Conservation (phyloP, 1,140 invertebrate species). For the Leptopilina boulardi region DNA sequence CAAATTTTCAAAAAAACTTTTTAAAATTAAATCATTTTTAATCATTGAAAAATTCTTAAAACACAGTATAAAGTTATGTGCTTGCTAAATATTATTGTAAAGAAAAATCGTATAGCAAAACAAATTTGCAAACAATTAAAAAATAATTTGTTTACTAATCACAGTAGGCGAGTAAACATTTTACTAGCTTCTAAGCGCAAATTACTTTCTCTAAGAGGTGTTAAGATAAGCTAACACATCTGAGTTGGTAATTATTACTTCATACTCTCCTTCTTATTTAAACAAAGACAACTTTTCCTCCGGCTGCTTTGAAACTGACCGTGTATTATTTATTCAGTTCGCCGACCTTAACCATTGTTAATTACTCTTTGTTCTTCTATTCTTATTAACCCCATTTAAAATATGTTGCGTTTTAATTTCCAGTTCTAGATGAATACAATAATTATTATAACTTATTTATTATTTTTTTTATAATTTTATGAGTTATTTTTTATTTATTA, state of each 20-base stretch:
- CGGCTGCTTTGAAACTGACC: not conserved
- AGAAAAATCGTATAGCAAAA: too few species aligned
- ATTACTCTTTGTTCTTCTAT: slow-evolving; percentile 23
- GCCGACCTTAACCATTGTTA: slow-evolving; percentile 26
- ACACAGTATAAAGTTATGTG: too few species aligned
- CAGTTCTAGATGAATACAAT: not conserved
- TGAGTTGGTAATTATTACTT: slow-evolving; percentile 14
- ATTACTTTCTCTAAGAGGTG: slow-evolving; percentile 28
- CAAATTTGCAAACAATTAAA: slow-evolving; percentile 6
- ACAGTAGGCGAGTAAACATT: not conserved
- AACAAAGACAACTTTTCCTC: slow-evolving; percentile 16
- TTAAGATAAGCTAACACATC: slow-evolving; percentile 1
- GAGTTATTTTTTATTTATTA: not conserved
- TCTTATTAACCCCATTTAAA: slow-evolving; percentile 29
- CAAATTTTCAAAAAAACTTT: too few species aligned
- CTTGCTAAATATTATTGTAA: too few species aligned
- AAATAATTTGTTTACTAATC: not conserved
- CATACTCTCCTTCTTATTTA: slow-evolving; percentile 24
- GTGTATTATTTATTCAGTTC: slow-evolving; percentile 23
- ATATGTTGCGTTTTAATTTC: not conserved
- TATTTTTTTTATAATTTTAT: slow-evolving; percentile 7
- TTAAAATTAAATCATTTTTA: too few species aligned
- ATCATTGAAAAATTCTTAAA: too few species aligned
- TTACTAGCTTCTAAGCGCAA: not conserved
- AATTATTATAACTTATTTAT: not conserved